A percentile compares a stretch with the other conserved stretches of the same genome.
Conservation (phyloP, 2,113 vertebrate species). For the Haliaeetus leucogaster region DNA sequence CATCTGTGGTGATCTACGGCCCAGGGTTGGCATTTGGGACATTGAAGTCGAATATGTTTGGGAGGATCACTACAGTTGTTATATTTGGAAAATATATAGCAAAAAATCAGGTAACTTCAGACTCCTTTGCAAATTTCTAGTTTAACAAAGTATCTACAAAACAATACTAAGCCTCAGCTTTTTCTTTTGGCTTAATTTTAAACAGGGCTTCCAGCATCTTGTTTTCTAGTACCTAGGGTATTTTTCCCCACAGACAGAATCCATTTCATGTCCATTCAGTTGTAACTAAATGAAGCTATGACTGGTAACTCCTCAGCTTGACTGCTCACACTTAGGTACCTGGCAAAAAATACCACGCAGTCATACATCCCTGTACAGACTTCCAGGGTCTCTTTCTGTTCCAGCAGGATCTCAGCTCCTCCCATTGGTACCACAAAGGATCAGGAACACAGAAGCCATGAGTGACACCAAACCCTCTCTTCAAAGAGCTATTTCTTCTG, state of each 20-base stretch:
- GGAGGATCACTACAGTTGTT: background rate
- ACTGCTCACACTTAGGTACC: background rate
- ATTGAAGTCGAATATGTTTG: background rate
- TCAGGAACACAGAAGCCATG: background rate
- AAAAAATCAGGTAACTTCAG: background rate
- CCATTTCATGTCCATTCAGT: background rate
- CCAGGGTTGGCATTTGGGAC: background rate
- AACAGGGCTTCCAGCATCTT: background rate
- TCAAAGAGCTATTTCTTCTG: background rate
- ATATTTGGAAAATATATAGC: background rate
- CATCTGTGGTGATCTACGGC: background rate
- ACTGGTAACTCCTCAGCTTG: background rate
- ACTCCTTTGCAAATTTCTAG: background rate
- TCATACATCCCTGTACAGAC: background rate
- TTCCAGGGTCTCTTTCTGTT: background rate
- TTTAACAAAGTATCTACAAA: background rate
- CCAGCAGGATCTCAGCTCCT: background rate
- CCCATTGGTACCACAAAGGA: background rate
- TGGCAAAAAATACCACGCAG: background rate
- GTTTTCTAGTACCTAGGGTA: background rate
- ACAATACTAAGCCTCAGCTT: background rate
- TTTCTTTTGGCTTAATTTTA: background rate
- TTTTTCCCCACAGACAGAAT: background rate
- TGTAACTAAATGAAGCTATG: background rate
- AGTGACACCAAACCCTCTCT: background rate